Evolutionary conservation across 2,113 vertebrate genomes (phyloP).

Genomic region (Toxotes jaculatrix): DNA sequence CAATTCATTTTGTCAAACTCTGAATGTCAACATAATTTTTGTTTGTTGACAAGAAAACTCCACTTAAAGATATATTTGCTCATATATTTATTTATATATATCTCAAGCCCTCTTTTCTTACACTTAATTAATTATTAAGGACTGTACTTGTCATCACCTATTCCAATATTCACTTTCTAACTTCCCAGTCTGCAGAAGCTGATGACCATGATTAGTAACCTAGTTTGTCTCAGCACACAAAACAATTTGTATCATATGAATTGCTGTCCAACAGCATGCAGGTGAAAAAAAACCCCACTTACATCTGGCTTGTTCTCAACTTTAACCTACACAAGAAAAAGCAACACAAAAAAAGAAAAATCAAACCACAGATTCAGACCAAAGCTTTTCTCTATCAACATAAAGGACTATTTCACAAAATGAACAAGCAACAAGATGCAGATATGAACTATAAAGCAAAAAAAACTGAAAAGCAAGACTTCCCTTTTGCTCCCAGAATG

Average conservation of each 20-base stretch:
- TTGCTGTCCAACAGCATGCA: conserved; percentile 36
- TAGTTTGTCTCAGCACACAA: conserved; percentile 9
- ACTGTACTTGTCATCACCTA: background rate
- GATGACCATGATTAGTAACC: background rate
- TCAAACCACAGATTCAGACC: conserved; percentile 56
- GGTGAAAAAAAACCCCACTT: conserved; percentile 60
- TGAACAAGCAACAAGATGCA: conserved; percentile 28
- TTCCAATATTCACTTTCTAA: background rate
- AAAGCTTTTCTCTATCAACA: background rate
- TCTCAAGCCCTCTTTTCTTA: background rate
- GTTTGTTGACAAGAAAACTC: background rate
- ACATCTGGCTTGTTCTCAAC: conserved; percentile 79
- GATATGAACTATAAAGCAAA: conserved; percentile 1
- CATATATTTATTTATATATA: background rate
- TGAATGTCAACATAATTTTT: background rate
- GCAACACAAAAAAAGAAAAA: conserved; percentile 46
- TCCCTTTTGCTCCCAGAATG: conserved; percentile 99
- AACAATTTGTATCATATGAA: conserved; percentile 9
- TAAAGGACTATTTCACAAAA: background rate
- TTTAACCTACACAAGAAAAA: conserved; percentile 74
- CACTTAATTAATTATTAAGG: background rate
- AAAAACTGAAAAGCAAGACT: conserved; percentile 82
- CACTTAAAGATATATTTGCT: background rate
- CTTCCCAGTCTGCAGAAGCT: background rate
- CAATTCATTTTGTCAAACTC: too few species aligned